A percentile compares a stretch with the other conserved stretches of the same genome.
Evolutionary conservation across 1,140 invertebrate genomes (phyloP).

Genomic region (Nymphalis io): DNA sequence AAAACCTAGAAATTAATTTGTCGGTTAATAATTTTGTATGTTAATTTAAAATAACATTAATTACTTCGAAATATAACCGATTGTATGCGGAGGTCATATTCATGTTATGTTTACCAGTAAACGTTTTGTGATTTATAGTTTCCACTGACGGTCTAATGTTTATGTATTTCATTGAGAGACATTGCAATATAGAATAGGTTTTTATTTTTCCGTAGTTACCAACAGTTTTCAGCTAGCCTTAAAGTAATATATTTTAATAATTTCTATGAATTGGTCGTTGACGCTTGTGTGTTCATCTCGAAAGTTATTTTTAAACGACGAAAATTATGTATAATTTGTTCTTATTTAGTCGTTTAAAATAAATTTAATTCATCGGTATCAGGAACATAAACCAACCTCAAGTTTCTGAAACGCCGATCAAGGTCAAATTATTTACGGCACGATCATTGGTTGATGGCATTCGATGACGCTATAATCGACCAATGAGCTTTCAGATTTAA

Average conservation of each 20-base stretch:
- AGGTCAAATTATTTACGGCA: no score
- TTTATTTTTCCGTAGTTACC: constrained; percentile 76
- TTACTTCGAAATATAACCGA: constrained; percentile 22
- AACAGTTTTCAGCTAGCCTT: constrained; percentile 79
- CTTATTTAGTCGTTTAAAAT: constrained; percentile 9
- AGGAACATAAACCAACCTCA: background rate
- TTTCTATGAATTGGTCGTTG: constrained; percentile 54
- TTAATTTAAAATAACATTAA: background rate
- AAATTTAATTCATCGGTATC: background rate
- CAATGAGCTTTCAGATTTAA: no score
- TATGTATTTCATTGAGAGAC: constrained; percentile 57
- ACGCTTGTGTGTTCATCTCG: constrained; percentile 59
- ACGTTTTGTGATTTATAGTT: constrained; percentile 34
- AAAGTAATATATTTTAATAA: constrained; percentile 67
- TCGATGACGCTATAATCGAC: no score
- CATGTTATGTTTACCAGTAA: constrained; percentile 41
- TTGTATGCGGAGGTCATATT: constrained; percentile 38
- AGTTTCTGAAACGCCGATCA: no score
- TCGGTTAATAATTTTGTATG: background rate
- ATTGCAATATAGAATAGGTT: constrained; percentile 68
- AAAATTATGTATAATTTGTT: constrained; percentile 11
- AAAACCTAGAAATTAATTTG: constrained; percentile 3
- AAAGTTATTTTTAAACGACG: no score
- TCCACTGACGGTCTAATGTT: constrained; percentile 43
- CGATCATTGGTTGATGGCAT: no score